Conservation (phyloP, 2,113 vertebrate genomes). For the Monopterus albus region DNA sequence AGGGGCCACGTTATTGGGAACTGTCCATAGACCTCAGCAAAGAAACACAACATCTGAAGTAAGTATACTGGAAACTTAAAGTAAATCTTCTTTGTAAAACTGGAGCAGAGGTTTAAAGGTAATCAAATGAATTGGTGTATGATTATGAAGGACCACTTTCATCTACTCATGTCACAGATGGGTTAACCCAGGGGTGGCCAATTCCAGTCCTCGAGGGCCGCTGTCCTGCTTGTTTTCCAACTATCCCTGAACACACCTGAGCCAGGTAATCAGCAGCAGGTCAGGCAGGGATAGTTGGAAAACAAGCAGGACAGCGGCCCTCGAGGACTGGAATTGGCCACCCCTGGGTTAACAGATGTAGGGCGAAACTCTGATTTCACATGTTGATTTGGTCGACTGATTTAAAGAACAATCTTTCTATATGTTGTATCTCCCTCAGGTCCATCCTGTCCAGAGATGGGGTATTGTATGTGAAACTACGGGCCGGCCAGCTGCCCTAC, state of each 20-base stretch:
- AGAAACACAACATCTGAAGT: constrained; percentile 92
- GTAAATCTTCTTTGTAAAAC: not conserved
- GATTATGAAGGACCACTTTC: no score
- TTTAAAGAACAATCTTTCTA: not conserved
- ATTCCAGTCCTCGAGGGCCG: no score
- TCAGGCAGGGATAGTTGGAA: no score
- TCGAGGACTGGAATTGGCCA: no score
- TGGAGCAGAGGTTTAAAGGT: not conserved
- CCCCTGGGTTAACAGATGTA: not conserved
- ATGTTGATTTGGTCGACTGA: not conserved
- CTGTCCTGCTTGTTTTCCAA: no score
- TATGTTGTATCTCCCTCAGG: constrained; percentile 74
- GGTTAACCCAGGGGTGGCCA: no score
- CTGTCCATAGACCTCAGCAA: constrained; percentile 92
- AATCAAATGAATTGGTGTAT: not conserved
- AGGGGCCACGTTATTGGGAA: constrained; percentile 98
- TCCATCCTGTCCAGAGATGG: constrained; percentile 94
- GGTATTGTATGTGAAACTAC: constrained; percentile 93
- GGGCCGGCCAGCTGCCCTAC: constrained; percentile 96
- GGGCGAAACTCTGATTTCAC: not conserved
- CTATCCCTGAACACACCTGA: no score
- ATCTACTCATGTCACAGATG: no score
- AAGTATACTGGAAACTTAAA: constrained; percentile 70
- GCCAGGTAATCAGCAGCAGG: no score
- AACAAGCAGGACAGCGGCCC: no score